Conservation (phyloP, 2,797 vertebrate species). For the Trichosurus vulpecula region DNA sequence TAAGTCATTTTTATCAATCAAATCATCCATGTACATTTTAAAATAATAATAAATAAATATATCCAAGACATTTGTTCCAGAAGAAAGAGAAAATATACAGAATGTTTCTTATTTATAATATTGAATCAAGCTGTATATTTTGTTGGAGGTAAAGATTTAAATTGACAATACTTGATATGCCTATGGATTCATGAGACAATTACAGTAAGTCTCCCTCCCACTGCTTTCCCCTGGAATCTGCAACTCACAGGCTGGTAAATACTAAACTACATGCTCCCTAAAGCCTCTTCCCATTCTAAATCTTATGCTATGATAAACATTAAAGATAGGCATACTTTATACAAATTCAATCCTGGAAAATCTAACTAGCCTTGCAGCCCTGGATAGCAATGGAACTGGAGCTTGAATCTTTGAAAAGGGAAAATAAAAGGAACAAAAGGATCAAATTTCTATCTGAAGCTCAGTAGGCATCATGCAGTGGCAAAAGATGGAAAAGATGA, state of each 20-base stretch:
- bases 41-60: background rate
- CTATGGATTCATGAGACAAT: background rate
- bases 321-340: background rate
- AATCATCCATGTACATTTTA: background rate
- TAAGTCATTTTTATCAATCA: background rate
- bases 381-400: background rate
- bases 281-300: background rate
- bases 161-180: background rate
- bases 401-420: background rate
- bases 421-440: background rate
- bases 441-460: background rate
- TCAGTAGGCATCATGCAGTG: background rate
- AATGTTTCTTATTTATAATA: background rate
- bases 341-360: background rate
- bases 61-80: background rate
- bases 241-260: background rate
- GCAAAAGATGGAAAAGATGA: background rate
- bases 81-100: background rate
- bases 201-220: background rate
- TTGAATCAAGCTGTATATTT: background rate
- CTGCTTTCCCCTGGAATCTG: background rate
- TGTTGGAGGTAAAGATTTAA: background rate
- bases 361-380: rapidly evolving
- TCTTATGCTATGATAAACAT: background rate
- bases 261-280: background rate